Evolutionary conservation across 2,888 invertebrate genomes (phyloP).

Genomic region (Griposia aprilina): DNA sequence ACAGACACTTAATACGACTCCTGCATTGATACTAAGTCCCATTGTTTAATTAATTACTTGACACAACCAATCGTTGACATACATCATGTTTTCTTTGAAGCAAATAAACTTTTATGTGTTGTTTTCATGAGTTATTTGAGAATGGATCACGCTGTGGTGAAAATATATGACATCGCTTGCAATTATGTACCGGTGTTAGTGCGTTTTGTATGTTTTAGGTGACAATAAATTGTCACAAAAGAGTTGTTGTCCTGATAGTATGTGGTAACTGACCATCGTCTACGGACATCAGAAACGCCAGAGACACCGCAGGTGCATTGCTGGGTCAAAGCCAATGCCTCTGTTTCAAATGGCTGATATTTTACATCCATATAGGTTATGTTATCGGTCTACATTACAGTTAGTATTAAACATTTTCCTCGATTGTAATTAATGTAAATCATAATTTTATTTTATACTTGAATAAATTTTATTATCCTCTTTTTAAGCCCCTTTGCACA

Average conservation of each 20-base stretch:
- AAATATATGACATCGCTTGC: not conserved
- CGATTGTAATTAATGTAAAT: too few relatives aligned
- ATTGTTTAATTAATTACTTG: conserved; percentile 17
- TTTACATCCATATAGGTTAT: not conserved
- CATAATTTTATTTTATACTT: too few relatives aligned
- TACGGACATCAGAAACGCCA: too few relatives aligned
- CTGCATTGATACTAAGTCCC: conserved; percentile 7
- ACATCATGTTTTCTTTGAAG: not conserved
- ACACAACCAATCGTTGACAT: conserved; percentile 8
- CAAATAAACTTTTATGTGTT: not conserved
- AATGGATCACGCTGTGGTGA: not conserved
- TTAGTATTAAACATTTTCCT: too few relatives aligned
- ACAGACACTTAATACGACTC: not conserved
- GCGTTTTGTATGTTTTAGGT: not conserved
- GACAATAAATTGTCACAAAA: not conserved
- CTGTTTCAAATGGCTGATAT: not conserved
- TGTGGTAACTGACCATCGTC: too few relatives aligned
- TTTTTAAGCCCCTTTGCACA: not conserved
- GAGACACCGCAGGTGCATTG: too few relatives aligned
- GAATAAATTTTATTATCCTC: too few relatives aligned
- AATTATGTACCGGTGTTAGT: too few relatives aligned
- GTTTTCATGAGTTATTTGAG: not conserved
- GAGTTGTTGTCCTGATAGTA: not conserved
- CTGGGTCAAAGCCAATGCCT: not conserved
- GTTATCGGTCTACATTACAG: too few relatives aligned